Conservation (phyloP, 2,797 vertebrate genomes). For the Petrocephalus sullivani region DNA sequence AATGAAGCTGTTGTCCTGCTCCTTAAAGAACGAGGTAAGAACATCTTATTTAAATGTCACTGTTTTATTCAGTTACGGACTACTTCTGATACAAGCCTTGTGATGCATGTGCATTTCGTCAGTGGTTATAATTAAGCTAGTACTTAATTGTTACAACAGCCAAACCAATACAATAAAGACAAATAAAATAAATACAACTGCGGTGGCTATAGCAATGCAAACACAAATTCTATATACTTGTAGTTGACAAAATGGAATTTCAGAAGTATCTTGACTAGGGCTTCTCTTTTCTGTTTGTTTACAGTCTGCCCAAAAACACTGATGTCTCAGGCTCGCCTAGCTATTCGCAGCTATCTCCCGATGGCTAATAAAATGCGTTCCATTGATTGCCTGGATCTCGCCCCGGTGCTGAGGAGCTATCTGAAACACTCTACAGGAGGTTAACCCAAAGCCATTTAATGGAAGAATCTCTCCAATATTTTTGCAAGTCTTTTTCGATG, state of each 20-base stretch:
- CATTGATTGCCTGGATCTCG: constrained; percentile 68
- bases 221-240: not conserved
- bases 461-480: not conserved
- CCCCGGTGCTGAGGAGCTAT: constrained; percentile 72
- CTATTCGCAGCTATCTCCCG: constrained; percentile 61
- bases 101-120: not conserved
- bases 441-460: not conserved
- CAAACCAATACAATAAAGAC: not conserved
- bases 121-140: not conserved
- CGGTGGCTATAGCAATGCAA: not conserved
- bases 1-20: constrained; percentile 76
- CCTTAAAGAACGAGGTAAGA: constrained; percentile 74
- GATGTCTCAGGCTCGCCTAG: constrained; percentile 80
- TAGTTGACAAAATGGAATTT: not conserved
- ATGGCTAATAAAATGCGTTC: constrained; percentile 39
- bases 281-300: constrained; percentile 15
- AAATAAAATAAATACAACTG: not conserved
- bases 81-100: not conserved
- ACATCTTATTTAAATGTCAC: not conserved
- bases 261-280: not conserved
- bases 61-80: not conserved
- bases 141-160: not conserved
- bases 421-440: constrained; percentile 63
- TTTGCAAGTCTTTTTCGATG: not conserved
- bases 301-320: constrained; percentile 78